Conservation (phyloP, 2,113 vertebrate species). For the Carollia perspicillata region DNA sequence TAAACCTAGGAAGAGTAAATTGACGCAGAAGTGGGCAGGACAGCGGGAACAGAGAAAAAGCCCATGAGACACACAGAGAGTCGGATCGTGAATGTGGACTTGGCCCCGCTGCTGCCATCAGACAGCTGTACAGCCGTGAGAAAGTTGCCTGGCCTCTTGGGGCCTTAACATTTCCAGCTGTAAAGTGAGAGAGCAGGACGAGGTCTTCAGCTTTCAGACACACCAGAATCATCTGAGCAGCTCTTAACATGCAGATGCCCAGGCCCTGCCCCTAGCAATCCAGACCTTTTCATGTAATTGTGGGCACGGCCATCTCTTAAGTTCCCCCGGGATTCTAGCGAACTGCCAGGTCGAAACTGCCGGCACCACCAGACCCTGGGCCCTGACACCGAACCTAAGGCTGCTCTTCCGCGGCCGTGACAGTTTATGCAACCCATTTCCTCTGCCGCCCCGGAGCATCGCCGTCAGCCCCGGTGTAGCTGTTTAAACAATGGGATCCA, state of each 20-base stretch:
- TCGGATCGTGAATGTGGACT: background rate
- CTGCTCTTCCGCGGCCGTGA: background rate
- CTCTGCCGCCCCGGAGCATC: background rate
- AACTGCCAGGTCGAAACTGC: background rate
- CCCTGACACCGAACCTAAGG: background rate
- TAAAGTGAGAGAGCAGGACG: background rate
- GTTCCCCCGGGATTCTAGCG: background rate
- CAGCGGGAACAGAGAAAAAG: background rate
- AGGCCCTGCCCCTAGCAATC: background rate
- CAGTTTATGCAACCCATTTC: background rate
- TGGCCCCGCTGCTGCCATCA: background rate
- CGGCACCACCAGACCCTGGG: no score
- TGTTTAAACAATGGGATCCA: background rate
- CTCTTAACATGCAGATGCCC: background rate
- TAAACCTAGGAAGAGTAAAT: background rate
- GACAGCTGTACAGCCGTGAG: background rate
- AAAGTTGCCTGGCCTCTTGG: background rate
- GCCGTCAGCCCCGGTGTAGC: rapidly evolving
- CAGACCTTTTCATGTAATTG: background rate
- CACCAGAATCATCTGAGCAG: background rate
- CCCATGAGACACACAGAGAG: background rate
- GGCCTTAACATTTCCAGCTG: background rate
- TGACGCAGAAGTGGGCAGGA: background rate
- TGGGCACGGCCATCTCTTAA: background rate
- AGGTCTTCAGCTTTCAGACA: background rate